These are phyloP conservation scores for Schizopygopsis pylzovi DNA, from an alignment of 2,797 vertebrate species.

Conservation along the genomic window DNA sequence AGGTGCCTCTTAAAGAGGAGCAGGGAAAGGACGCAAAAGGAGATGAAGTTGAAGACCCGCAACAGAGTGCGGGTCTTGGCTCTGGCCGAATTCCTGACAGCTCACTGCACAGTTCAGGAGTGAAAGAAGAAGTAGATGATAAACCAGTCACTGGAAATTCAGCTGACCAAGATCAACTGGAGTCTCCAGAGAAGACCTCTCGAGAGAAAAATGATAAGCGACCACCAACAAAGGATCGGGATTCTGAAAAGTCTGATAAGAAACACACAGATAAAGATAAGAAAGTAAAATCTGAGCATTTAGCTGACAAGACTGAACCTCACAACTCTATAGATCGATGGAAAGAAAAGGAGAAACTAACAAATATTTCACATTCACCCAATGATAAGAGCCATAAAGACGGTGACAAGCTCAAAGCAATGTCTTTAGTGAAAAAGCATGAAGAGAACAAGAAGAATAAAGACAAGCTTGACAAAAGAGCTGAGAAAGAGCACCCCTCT, in stretches of 20 bases:
- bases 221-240: slow-evolving; percentile 85
- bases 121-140: slow-evolving; percentile 86
- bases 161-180: slow-evolving; percentile 84
- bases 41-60: slow-evolving; percentile 73
- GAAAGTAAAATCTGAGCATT: slow-evolving; percentile 87
- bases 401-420: slow-evolving; percentile 86
- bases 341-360: slow-evolving; percentile 81
- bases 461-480: slow-evolving; percentile 89
- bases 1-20: slow-evolving; percentile 84
- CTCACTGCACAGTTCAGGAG: slow-evolving; percentile 67
- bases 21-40: slow-evolving; percentile 83
- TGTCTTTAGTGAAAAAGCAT: slow-evolving; percentile 80
- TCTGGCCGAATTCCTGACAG: slow-evolving; percentile 76
- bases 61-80: slow-evolving; percentile 68
- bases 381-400: slow-evolving; percentile 91
- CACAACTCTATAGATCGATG: slow-evolving; percentile 84
- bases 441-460: slow-evolving; percentile 92
- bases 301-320: slow-evolving; percentile 84
- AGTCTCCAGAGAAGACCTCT: slow-evolving; percentile 85
- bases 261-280: slow-evolving; percentile 91
- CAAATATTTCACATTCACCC: slow-evolving; percentile 74
- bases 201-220: slow-evolving; percentile 90
- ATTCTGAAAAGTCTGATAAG: slow-evolving; percentile 89
- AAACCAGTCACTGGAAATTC: slow-evolving; percentile 77
- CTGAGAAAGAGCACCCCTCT: slow-evolving; percentile 85